phyloP scores from a whole-genome alignment of 2,888 invertebrate species.

The Dromius quadrimaculatus region DNA sequence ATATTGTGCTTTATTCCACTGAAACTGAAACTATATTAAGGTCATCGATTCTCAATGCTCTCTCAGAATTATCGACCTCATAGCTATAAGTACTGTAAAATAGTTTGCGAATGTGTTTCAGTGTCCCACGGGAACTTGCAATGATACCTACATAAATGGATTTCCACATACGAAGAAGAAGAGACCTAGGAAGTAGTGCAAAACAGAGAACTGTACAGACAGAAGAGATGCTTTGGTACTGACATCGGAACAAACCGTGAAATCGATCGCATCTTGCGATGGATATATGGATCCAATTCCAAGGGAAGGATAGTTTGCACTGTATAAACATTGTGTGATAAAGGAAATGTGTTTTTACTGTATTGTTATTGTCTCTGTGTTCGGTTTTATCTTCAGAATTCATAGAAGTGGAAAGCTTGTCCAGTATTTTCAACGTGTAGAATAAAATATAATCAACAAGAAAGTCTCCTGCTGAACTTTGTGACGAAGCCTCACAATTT shows the following conservation, averaged over 20 bases:
- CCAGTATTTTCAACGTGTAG: too few relatives aligned
- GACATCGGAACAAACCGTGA: too few relatives aligned
- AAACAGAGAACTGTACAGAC: too few relatives aligned
- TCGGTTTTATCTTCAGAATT: conserved; percentile 23
- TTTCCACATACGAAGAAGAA: conserved; percentile 16
- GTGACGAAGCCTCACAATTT: too few relatives aligned
- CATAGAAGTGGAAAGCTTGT: too few relatives aligned
- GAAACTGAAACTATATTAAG: conserved; percentile 46
- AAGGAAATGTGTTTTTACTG: conserved; percentile 21
- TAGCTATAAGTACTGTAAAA: conserved; percentile 42
- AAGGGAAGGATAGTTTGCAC: conserved; percentile 29
- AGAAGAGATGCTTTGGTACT: too few relatives aligned
- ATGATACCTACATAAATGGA: conserved; percentile 32
- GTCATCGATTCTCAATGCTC: conserved; percentile 46
- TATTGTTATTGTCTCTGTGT: conserved; percentile 24
- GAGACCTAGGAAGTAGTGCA: conserved; percentile 3
- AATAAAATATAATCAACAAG: too few relatives aligned
- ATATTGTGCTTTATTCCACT: too few relatives aligned
- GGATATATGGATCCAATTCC: conserved; percentile 40
- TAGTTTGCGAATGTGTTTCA: conserved; percentile 41
- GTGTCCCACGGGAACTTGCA: conserved; percentile 8
- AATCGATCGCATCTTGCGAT: conserved; percentile 7
- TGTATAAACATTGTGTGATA: conserved; percentile 35
- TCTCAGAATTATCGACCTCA: conserved; percentile 40
- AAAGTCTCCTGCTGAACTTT: too few relatives aligned